Evolutionary conservation across 2,888 invertebrate species (phyloP).

Genomic region (Griposia aprilina): DNA sequence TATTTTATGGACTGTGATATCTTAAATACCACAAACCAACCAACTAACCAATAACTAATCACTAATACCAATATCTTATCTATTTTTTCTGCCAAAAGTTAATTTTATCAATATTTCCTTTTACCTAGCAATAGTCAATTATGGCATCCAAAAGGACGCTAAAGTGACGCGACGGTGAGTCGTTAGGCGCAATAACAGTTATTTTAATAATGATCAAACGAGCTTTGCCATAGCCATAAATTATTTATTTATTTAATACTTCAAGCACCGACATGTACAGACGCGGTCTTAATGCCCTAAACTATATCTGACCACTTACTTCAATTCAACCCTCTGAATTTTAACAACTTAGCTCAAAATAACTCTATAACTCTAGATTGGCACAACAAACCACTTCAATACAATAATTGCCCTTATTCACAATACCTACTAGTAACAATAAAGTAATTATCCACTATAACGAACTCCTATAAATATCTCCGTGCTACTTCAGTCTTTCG

Average conservation of each 20-base stretch:
- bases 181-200: background rate
- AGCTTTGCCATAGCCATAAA: too few relatives aligned
- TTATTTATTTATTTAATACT: background rate
- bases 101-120: too few relatives aligned
- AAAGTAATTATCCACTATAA: constrained; percentile 15
- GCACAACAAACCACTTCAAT: background rate
- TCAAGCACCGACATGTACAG: too few relatives aligned
- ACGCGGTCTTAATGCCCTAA: too few relatives aligned
- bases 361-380: background rate
- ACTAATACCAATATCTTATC: too few relatives aligned
- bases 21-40: too few relatives aligned
- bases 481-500: background rate
- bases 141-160: too few relatives aligned
- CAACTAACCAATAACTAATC: too few relatives aligned
- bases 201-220: background rate
- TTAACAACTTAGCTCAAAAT: background rate
- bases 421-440: constrained; percentile 17
- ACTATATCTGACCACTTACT: background rate
- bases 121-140: too few relatives aligned
- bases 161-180: too few relatives aligned
- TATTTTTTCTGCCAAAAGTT: too few relatives aligned
- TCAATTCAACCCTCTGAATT: background rate
- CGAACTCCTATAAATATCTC: constrained; percentile 17
- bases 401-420: background rate
- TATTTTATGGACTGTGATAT: too few relatives aligned